Percentiles rank a stretch among this genome's conserved stretches.
Conservation (phyloP, 2,797 vertebrate species). For the Cossypha caffra region DNA sequence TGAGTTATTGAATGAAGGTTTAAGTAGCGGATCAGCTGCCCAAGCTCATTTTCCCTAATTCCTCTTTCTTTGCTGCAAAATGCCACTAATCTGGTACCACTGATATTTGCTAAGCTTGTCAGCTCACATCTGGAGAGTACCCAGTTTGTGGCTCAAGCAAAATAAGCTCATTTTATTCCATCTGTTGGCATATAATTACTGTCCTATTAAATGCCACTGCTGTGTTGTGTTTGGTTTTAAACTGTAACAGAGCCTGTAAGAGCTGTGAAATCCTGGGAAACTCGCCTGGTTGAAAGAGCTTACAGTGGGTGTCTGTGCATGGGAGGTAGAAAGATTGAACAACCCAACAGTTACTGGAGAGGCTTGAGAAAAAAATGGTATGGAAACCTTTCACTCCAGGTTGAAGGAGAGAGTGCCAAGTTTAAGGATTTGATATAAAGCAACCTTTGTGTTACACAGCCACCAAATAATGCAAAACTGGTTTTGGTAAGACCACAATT, state of each 20-base stretch:
- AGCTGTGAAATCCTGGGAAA: conserved; percentile 41
- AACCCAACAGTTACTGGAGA: not conserved
- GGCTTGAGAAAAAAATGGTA: not conserved
- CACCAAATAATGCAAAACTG: not conserved
- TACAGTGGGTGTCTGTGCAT: not conserved
- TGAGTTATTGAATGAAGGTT: not conserved
- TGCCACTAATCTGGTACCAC: not conserved
- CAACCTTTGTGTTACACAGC: not conserved
- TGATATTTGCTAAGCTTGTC: conserved; percentile 53
- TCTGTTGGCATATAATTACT: conserved; percentile 44
- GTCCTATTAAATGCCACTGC: conserved; percentile 55
- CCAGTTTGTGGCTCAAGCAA: conserved; percentile 23
- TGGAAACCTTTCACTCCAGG: not conserved
- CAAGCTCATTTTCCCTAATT: conserved; percentile 33
- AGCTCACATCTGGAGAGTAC: conserved; percentile 24
- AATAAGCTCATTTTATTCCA: conserved; percentile 52
- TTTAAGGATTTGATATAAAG: not conserved
- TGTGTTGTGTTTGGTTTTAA: conserved; percentile 49
- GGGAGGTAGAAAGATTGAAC: not conserved
- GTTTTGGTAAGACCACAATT: not conserved
- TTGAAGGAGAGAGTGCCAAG: not conserved
- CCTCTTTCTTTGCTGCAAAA: not conserved
- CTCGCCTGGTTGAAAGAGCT: not conserved
- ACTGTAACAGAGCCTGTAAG: not conserved
- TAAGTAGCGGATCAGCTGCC: not conserved